These are phyloP conservation scores for Apis florea DNA, from an alignment of 1,140 invertebrate species.

Conservation along the genomic window DNA sequence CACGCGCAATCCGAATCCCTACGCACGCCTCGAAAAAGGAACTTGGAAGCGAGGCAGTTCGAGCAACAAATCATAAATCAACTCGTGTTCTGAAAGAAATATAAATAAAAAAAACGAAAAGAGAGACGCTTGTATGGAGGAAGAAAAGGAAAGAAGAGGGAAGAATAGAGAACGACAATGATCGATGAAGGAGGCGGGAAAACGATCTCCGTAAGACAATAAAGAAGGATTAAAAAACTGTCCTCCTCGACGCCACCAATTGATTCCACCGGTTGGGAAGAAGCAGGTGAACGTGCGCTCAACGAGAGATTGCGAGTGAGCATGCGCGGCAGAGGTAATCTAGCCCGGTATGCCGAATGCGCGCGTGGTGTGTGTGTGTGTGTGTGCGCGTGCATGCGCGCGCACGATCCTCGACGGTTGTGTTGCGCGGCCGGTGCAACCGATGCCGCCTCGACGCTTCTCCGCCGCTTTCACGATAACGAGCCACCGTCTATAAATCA, in stretches of 20 bases:
- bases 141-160: background rate
- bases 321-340: constrained; percentile 54
- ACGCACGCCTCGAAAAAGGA: too few species aligned
- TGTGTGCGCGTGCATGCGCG: constrained; percentile 12
- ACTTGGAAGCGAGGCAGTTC: too few species aligned
- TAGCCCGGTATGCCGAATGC: constrained; percentile 61
- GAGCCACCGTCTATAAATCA: constrained; percentile 77
- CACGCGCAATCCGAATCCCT: too few species aligned
- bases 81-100: too few species aligned
- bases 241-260: constrained; percentile 42
- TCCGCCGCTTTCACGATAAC: constrained; percentile 77
- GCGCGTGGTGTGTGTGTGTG: too few species aligned
- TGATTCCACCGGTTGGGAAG: constrained; percentile 2
- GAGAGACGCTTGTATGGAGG: background rate
- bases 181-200: constrained; percentile 13
- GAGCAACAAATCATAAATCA: too few species aligned
- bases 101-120: too few species aligned
- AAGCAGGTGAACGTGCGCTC: constrained; percentile 16
- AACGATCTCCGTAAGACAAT: constrained; percentile 18
- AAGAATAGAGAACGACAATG: background rate
- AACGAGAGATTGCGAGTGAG: constrained; percentile 1
- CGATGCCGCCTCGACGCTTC: constrained; percentile 49
- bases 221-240: constrained; percentile 45
- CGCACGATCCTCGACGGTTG: constrained; percentile 34
- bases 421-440: constrained; percentile 11